Base-by-base conservation (phyloP, 2,888 invertebrate genomes). In the Mythimna albipuncta region DNA sequence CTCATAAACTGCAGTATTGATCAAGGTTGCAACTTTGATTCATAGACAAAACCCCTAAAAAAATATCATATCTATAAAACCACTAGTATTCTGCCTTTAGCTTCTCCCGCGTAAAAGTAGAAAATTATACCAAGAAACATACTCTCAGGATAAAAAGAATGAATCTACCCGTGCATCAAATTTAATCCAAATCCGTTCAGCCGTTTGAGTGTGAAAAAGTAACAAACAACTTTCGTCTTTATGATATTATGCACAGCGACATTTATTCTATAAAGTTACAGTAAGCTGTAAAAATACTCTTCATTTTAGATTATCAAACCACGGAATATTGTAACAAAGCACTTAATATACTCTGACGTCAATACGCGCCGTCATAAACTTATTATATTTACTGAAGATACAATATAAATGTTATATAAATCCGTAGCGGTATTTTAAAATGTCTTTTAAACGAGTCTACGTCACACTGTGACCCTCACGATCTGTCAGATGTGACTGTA, bases 321-420 rank as follows among this genome's bases (percentile, higher is more conserved):
- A 76, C 79, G 81, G 87, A 68, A 88, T 87, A 89, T 86, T 85
- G 77, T 77, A 90, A 89, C 87, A 89, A 91, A 91, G 88, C 87
- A 86, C 84, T 81, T 88, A 87, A 89, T 89, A 88, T 88, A 85
- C 82, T 61, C 81, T 91, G 89, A 91, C 91, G 91, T 91, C 91
- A 91, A 89, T 88, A 75, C 79, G 52, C 75, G 69, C 84, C 82
- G 77, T 87, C 86, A 89, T 86, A 87, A 89, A 87, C 80, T 81
- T 83, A 85, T 78, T 84, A 88, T 78, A 83, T 85, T 83, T 84
- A 85, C 82, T 86, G 63, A 52, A 63, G 52, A 67, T 75, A 77
- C 71, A 65, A 81, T 76, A 75, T 75, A 75, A 71, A 83, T 77
- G 62, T 77, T 73, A 73, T 74, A 80, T 72, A 76, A 72, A 68